Conservation (phyloP, 1,140 invertebrate genomes). For the Atta texana region DNA sequence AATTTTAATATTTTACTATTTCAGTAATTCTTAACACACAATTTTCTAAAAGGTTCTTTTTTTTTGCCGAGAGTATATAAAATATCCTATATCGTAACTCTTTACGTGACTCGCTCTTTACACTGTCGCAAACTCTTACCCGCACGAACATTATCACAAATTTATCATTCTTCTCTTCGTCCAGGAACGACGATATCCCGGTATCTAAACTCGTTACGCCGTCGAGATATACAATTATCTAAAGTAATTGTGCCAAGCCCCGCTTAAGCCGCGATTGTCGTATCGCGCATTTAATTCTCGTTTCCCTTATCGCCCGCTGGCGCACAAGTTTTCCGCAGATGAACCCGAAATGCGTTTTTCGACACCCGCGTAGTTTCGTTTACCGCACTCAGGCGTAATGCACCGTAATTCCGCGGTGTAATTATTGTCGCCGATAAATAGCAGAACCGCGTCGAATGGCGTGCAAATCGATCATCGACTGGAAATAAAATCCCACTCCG, state of each 20-base stretch:
- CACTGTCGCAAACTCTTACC: neutral
- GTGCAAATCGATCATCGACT: slow-evolving; percentile 49
- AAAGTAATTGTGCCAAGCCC: slow-evolving; percentile 43
- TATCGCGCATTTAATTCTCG: slow-evolving; percentile 41
- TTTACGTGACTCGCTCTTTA: neutral
- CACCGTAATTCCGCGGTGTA: slow-evolving; percentile 51
- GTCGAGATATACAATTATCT: slow-evolving; percentile 52
- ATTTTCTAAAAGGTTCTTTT: neutral
- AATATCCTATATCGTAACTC: neutral
- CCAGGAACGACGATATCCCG: slow-evolving; percentile 7
- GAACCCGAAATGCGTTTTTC: slow-evolving; percentile 29
- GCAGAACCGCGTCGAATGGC: neutral
- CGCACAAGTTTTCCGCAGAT: slow-evolving; percentile 31
- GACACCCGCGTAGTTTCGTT: slow-evolving; percentile 27
- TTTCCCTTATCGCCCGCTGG: slow-evolving; percentile 22
- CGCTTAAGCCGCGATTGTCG: slow-evolving; percentile 52
- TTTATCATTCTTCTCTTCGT: slow-evolving; percentile 40
- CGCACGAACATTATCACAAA: slow-evolving; percentile 17
- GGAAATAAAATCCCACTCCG: slow-evolving; percentile 45
- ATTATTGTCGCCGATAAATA: slow-evolving; percentile 60
- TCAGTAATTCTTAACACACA: neutral
- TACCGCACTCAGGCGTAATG: slow-evolving; percentile 29
- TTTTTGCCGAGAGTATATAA: neutral
- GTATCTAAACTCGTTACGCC: slow-evolving; percentile 50
- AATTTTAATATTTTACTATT: neutral